These are phyloP conservation scores for Pristiophorus japonicus DNA, from an alignment of 2,113 vertebrate species.

Conservation along the genomic window DNA sequence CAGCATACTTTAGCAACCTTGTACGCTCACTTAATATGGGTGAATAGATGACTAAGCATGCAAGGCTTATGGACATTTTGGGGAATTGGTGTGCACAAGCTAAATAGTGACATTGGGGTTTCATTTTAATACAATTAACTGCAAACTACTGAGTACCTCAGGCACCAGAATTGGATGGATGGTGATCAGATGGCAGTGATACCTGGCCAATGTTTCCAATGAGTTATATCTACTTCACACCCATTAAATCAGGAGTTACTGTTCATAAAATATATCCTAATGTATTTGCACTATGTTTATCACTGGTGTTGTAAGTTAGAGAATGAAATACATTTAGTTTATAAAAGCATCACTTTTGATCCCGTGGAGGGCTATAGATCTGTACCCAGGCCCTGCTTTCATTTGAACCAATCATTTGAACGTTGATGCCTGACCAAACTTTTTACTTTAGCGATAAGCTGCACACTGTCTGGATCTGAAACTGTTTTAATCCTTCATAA, in stretches of 20 bases:
- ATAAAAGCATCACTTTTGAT: neutral
- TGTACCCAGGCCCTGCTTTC: no score
- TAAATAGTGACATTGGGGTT: neutral
- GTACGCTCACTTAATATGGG: neutral
- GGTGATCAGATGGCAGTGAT: neutral
- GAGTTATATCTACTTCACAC: neutral
- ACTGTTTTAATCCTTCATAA: conserved; percentile 54
- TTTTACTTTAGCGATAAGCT: neutral
- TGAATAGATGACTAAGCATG: neutral
- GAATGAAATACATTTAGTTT: neutral
- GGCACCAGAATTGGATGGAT: neutral
- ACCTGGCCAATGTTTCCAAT: neutral
- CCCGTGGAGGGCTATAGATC: neutral
- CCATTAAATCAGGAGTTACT: neutral
- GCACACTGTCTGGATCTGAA: neutral
- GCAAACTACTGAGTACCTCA: neutral
- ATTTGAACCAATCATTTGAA: neutral
- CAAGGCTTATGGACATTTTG: neutral
- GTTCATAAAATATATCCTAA: neutral
- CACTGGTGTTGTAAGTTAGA: neutral
- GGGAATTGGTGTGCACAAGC: neutral
- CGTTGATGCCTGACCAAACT: neutral
- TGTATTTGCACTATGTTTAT: neutral
- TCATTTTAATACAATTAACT: neutral
- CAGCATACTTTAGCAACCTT: neutral